phyloP scores from a whole-genome alignment of 30 jellyfish, hydroid and myxozoan genomes.

The Nemopilema nomurai region DNA sequence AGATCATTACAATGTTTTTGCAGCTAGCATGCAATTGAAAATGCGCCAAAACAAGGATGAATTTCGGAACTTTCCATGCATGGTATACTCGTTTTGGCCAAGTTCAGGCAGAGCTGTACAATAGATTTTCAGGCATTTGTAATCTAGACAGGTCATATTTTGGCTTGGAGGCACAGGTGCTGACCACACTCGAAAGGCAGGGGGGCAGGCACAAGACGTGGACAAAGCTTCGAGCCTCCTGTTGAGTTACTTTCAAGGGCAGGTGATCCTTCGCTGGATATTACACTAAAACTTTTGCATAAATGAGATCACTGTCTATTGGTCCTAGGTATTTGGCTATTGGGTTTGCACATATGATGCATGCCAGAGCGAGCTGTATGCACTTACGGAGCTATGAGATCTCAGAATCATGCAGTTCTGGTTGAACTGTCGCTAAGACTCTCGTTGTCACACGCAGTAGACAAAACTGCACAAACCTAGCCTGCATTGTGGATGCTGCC shows the following conservation, averaged over 20 bases:
- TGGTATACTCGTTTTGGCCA: not conserved
- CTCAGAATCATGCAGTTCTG: not conserved
- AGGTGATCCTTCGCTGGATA: slow-evolving; percentile 45
- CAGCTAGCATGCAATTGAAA: slow-evolving; percentile 2
- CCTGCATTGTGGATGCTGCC: not conserved
- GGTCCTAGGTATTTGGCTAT: slow-evolving; percentile 18
- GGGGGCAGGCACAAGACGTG: slow-evolving; percentile 31
- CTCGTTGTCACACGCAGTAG: not conserved
- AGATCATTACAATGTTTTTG: not conserved
- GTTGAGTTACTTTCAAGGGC: slow-evolving; percentile 31
- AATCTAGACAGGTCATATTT: slow-evolving; percentile 55
- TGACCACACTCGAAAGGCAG: slow-evolving; percentile 25
- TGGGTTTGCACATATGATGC: not conserved
- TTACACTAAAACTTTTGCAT: slow-evolving; percentile 18
- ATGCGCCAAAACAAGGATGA: not conserved
- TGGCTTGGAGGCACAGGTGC: slow-evolving; percentile 61
- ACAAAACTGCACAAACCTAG: not conserved
- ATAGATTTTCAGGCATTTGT: slow-evolving; percentile 32
- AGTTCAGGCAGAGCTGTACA: slow-evolving; percentile 13
- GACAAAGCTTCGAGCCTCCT: slow-evolving; percentile 38
- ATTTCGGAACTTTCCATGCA: not conserved
- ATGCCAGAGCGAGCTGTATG: not conserved
- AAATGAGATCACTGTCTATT: slow-evolving; percentile 11
- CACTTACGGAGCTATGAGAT: not conserved
- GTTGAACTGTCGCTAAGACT: not conserved